phyloP scores from a whole-genome alignment of 2,888 invertebrate genomes.

The Megastigmus dorsalis region DNA sequence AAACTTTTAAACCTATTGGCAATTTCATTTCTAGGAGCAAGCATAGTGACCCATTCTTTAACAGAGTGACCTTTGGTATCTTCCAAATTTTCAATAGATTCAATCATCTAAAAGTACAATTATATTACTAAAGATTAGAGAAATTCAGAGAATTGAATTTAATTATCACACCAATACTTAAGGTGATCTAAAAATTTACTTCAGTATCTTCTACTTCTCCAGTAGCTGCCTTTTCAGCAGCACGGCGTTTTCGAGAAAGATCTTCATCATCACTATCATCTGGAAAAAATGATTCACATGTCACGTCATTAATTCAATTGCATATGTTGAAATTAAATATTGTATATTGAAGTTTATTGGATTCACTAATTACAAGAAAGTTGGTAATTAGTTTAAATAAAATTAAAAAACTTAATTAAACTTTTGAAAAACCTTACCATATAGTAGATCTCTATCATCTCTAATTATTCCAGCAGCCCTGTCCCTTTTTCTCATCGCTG shows the following conservation, averaged over 20 bases:
- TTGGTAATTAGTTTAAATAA: too few relatives aligned
- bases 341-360: conserved; percentile 14
- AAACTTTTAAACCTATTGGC: conserved; percentile 95
- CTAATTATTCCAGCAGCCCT: conserved; percentile 84
- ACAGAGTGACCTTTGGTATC: conserved; percentile 97
- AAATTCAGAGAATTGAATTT: conserved; percentile 11
- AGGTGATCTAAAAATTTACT: conserved; percentile 64
- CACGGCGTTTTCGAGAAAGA: conserved; percentile 81
- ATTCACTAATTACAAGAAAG: too few relatives aligned
- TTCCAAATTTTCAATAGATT: conserved; percentile 98
- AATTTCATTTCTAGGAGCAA: conserved; percentile 96
- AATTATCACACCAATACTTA: background rate
- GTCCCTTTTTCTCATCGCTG: conserved; percentile 90
- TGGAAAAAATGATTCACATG: too few relatives aligned
- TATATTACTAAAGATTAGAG: too few relatives aligned
- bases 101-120: conserved; percentile 85
- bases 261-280: conserved; percentile 90
- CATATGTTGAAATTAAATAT: conserved; percentile 31
- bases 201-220: conserved; percentile 86
- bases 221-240: conserved; percentile 91
- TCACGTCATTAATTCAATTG: too few relatives aligned
- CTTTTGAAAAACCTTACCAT: too few relatives aligned
- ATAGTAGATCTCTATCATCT: conserved; percentile 90
- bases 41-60: conserved; percentile 97
- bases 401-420: too few relatives aligned